Conservation (phyloP, 2,797 vertebrate genomes). For the Lophius americanus region DNA sequence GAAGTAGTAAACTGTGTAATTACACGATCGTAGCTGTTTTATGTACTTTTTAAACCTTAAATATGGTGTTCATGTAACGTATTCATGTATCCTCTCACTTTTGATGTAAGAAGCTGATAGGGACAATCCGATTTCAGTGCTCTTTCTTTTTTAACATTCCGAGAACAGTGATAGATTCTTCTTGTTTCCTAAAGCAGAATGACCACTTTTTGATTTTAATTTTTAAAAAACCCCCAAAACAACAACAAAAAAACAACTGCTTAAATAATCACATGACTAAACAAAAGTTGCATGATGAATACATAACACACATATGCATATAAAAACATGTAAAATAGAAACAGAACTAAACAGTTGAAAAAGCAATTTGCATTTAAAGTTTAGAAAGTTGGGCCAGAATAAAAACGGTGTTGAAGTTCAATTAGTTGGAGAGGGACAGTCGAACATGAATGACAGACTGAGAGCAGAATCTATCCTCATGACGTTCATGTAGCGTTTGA, state of each 20-base stretch:
- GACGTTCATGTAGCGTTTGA: constrained; percentile 58
- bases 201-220: no score
- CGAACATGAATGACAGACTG: no score
- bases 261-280: not conserved
- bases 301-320: no score
- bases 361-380: not conserved
- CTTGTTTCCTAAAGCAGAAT: no score
- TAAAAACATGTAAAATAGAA: no score
- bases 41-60: not conserved
- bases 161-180: not conserved
- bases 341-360: not conserved
- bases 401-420: constrained; percentile 37
- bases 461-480: constrained; percentile 25
- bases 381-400: constrained; percentile 12
- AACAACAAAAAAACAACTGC: not conserved
- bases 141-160: not conserved
- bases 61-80: no score
- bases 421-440: constrained; percentile 17
- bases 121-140: not conserved
- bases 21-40: not conserved
- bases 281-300: no score
- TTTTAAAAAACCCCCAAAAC: no score
- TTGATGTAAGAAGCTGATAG: not conserved
- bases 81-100: not conserved
- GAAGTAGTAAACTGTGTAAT: not conserved